Percentiles rank a stretch among this genome's conserved stretches.
These are phyloP conservation scores for Propithecus coquereli DNA, from an alignment of 2,113 vertebrate species.

Conservation along the genomic window DNA sequence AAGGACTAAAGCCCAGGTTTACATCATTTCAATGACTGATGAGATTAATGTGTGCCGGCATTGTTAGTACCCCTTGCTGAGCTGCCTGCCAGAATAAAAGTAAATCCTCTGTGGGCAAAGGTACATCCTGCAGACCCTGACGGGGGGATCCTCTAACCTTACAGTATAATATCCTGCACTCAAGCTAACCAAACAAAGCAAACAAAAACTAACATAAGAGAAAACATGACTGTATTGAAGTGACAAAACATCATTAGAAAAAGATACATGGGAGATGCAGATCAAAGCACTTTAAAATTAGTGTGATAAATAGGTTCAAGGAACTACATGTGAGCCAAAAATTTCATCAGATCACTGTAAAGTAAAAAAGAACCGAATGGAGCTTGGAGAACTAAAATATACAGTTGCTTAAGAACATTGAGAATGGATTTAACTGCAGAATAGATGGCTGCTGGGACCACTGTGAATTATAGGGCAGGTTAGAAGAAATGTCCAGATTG, in stretches of 20 bases:
- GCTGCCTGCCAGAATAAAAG: background rate
- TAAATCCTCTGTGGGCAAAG: background rate
- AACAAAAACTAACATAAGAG: background rate
- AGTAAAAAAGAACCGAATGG: background rate
- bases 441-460: background rate
- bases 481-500: background rate
- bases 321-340: background rate
- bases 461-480: background rate
- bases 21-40: background rate
- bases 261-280: background rate
- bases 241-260: background rate
- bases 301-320: background rate
- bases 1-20: background rate
- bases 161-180: background rate
- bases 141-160: background rate
- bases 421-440: background rate
- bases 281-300: background rate
- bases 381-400: background rate
- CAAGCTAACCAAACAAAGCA: background rate
- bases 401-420: background rate
- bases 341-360: background rate
- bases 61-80: background rate
- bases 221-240: background rate
- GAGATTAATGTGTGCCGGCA: background rate
- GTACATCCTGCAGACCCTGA: background rate